Base-by-base conservation (phyloP, 2,113 vertebrate species). In the Ophthalmolycus amberensis region DNA sequence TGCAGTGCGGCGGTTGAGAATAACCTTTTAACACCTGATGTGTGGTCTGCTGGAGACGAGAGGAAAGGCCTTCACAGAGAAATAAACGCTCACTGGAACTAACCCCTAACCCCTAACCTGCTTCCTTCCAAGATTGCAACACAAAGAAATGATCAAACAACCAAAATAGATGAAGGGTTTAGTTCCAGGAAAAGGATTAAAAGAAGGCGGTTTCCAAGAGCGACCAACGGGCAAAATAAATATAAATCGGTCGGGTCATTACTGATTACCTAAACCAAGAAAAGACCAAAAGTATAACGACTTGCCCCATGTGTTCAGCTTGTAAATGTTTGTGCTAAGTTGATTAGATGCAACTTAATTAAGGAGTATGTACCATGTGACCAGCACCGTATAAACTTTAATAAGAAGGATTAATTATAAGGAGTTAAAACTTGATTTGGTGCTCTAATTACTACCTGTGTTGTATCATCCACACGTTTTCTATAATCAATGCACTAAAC, bases 1-100 rank as follows among this genome's bases (percentile, higher is more conserved):
- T 58, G 5, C 40, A 29, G 38, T 37, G 58, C 9, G 8, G 37
- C 4, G 6, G 69, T 42, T 58, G 46, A 77, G 0, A 74, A 8
- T 15, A 25, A 72, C 87, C 67, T 72, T 52, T 76, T 42, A 68
- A 65, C 81, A 40, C 25, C 62, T 20, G 2, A 40, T 76, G 67
- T 77, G 72, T 75, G 77, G 77, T 62, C 71, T 38, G 48, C 38
- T 20, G 76, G 65, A 75, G 29, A 1, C 5, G 9, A 65, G 50
- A 71, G 40, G 48, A 71, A 50, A 66, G 9, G 15, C 14, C 29
- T 10, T 50, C 60, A 20, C 7, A 56, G 37, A 56, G 9, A 71
- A 75, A 10, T 37, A 29, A 59, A 34, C 5, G 1, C 59, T 63
- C 32, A 63, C 29, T 29, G 29, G 29, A 29, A 29, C 29, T 29